Evolutionary conservation across 1,140 invertebrate genomes (phyloP), one percentile per base, ranked within the genome.

Genomic region (Eumaeus atala): DNA sequence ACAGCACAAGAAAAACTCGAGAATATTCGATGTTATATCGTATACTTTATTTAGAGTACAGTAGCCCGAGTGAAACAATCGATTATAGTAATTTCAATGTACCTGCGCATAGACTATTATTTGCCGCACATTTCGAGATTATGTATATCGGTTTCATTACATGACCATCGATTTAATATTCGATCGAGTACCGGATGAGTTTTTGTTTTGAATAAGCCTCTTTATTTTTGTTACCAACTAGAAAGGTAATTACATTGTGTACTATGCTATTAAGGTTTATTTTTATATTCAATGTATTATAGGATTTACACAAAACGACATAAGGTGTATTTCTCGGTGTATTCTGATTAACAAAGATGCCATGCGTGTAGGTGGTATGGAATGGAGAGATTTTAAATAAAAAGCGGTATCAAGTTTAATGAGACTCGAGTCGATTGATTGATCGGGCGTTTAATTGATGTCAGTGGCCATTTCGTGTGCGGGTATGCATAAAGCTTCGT

Each of bases 91-190:
- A 81, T 83, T 77, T 67, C 61, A 44, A 61, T 58, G 54, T 53
- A 44, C 58, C 61, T 61, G 51, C 21, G 21, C 53, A 61, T 40
- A n/a, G n/a, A 62, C 66, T 57, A 61, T 67, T 70, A 72, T 75
- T 73, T 71, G 64, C 61, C 60, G 58, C 62, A 65, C 60, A 69
- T 72, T 73, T 74, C 69, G 66, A 67, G 66, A 75, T 28, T 28
- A 28, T 6, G 21, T 28, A 64, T 80, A 80, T 84, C 76, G 77
- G 80, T 81, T 81, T 81, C 76, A 84, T 84, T 84, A 79, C 56
- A 77, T 70, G 60, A 44, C 40, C 63, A 70, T 69, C 54, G 65
- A 74, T 73, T 79, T 75, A 81, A 78, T 75, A 72, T 72, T 66
- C 68, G 65, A 70, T 74, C 65, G 61, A 48, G 58, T 21, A 66